A percentile compares a stretch with the other conserved stretches of the same genome.
phyloP scores from a whole-genome alignment of 1,140 invertebrate genomes.

The Drusus annulatus region DNA sequence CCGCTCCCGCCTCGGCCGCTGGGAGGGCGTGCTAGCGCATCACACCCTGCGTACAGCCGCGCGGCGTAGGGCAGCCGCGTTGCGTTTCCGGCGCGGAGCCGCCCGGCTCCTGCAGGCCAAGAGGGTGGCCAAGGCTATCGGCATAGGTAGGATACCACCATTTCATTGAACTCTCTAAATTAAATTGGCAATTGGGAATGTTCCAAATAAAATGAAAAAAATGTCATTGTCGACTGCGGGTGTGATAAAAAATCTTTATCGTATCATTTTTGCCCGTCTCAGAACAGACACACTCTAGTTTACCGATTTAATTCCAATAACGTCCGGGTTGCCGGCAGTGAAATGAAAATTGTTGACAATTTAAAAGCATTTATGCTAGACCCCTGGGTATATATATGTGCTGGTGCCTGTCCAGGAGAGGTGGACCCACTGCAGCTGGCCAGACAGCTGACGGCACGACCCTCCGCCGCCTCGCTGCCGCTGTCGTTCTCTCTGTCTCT shows the following conservation, averaged over 20 bases:
- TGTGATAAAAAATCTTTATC: too few relatives aligned
- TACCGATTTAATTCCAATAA: too few relatives aligned
- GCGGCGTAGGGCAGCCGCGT: conserved; percentile 34
- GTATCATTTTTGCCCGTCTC: too few relatives aligned
- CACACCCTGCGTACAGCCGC: conserved; percentile 50
- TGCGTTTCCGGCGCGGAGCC: conserved; percentile 50
- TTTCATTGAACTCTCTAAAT: too few relatives aligned
- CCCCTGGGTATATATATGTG: too few relatives aligned
- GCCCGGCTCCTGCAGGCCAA: conserved; percentile 48
- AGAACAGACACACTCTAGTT: too few relatives aligned
- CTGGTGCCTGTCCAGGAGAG: conserved; percentile 31
- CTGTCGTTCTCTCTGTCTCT: background rate
- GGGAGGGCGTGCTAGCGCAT: conserved; percentile 48
- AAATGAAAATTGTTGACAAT: too few relatives aligned
- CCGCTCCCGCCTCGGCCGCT: conserved; percentile 44
- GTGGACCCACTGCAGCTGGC: conserved; percentile 54
- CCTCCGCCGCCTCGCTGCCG: conserved; percentile 36
- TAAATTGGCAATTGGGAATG: too few relatives aligned
- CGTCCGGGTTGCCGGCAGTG: too few relatives aligned
- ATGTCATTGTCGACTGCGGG: too few relatives aligned
- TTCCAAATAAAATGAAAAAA: too few relatives aligned
- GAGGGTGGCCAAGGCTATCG: conserved; percentile 52
- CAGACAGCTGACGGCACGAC: conserved; percentile 51
- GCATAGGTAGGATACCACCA: conserved; percentile 45
- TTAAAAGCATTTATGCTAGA: too few relatives aligned